These are phyloP conservation scores for Chrysolina haemoptera DNA, from an alignment of 2,888 invertebrate genomes.

Conservation along the genomic window DNA sequence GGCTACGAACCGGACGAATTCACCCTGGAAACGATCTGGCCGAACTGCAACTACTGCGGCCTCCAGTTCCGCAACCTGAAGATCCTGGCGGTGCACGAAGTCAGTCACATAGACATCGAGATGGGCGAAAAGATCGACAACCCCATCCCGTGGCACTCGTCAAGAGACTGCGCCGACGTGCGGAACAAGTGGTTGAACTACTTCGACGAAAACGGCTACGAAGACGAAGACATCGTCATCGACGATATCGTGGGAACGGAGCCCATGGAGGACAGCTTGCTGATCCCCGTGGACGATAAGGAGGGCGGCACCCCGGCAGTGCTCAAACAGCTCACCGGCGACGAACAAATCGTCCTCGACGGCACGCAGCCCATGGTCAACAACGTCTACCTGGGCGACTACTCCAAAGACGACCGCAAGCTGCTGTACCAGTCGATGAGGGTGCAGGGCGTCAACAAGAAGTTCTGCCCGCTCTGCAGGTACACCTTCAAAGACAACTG, in stretches of 20 bases:
- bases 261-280: conserved; percentile 42
- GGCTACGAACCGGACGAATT: conserved; percentile 58
- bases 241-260: conserved; percentile 35
- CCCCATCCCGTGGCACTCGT: conserved; percentile 60
- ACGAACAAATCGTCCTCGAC: conserved; percentile 55
- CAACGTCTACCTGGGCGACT: conserved; percentile 63
- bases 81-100: conserved; percentile 65
- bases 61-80: conserved; percentile 61
- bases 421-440: conserved; percentile 65
- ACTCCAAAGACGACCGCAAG: conserved; percentile 66
- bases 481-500: conserved; percentile 69
- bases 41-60: conserved; percentile 64
- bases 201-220: conserved; percentile 57
- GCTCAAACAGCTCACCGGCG: conserved; percentile 43
- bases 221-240: conserved; percentile 53
- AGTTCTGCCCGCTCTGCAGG: conserved; percentile 67
- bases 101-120: conserved; percentile 64
- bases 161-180: conserved; percentile 56
- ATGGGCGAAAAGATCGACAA: conserved; percentile 64
- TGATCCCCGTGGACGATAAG: conserved; percentile 56
- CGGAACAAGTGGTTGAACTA: conserved; percentile 66
- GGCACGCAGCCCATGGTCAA: conserved; percentile 61
- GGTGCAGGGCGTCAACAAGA: conserved; percentile 64
- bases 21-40: conserved; percentile 52
- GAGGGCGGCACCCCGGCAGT: conserved; percentile 41